Conservation (phyloP, 2,113 vertebrate genomes). For the crab-eating macaque (Macaca fascicularis) region DNA sequence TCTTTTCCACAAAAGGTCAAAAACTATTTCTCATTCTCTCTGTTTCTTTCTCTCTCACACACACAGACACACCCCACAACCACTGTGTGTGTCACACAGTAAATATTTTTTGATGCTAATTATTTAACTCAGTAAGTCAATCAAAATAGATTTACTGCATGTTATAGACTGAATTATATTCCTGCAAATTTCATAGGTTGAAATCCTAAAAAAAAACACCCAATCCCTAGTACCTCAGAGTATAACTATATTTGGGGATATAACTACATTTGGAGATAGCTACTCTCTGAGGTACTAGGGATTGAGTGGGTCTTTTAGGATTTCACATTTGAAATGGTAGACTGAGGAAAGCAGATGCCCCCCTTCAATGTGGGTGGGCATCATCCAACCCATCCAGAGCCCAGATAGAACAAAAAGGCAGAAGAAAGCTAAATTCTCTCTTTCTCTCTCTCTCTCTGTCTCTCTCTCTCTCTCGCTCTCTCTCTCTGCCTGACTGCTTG, state of each 20-base stretch:
- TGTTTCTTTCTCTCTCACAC: neutral
- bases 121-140: neutral
- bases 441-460: too few relatives aligned
- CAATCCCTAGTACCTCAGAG: neutral
- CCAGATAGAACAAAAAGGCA: too few relatives aligned
- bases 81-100: neutral
- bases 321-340: too few relatives aligned
- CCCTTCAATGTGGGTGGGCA: too few relatives aligned
- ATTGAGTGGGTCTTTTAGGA: too few relatives aligned
- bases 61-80: neutral
- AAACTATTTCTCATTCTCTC: neutral
- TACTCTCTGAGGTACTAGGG: too few relatives aligned
- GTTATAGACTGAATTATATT: neutral
- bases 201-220: neutral
- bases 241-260: neutral
- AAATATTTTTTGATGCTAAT: neutral
- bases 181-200: neutral
- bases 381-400: too few relatives aligned
- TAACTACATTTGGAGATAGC: neutral
- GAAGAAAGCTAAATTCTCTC: too few relatives aligned
- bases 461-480: too few relatives aligned
- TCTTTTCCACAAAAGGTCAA: constrained; percentile 25
- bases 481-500: too few relatives aligned
- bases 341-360: too few relatives aligned
- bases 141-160: neutral